Base-by-base conservation (phyloP, 2,113 vertebrate genomes). In the Paradisaea rubra region DNA sequence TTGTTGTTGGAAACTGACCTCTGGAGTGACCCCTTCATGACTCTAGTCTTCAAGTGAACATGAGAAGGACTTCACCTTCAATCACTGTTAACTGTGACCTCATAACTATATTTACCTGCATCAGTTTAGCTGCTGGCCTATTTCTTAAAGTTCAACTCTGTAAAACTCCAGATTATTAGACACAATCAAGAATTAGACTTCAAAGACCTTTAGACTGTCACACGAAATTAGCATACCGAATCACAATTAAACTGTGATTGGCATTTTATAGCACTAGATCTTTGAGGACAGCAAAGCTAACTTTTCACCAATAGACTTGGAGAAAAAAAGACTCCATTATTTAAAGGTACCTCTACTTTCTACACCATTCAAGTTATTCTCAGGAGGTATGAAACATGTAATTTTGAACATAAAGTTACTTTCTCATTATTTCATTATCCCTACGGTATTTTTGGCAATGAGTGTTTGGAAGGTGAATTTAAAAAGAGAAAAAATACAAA, bases 181-280 rank as follows among this genome's bases (percentile, higher is more conserved):
- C 94, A 94, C 87, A 96, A 97, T 95, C 96, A 96, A 97, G 97
- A 98, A 97, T 95, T 88, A 95, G 86, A 97, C 96, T 97, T 98
- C 97, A 98, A 98, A 98, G 97, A 85, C 71, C 72, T 95, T 88
- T 89, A 93, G 89, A 95, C 90, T 97, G 96, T 97, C 97, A 96
- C 69, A 88, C 53, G 47, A 96, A 95, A 98, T 97, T 97, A 98
- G 94, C 96, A 97, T 96, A 96, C 87, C 37, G 33, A 95, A 96
- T 89, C 88, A 96, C 94, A 97, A 96, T 89, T 97, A 97, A 97
- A 91, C 88, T 68, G 82, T 85, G 92, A 97, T 27, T 96, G 95
- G 93, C 93, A 96, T 97, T 97, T 97, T 91, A 96, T 63, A 96
- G 83, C 89, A 93, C 88, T 91, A 94, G 90, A 82, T 97, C 93